Conservation (phyloP, 2,888 invertebrate species). For the Tipula helvola region DNA sequence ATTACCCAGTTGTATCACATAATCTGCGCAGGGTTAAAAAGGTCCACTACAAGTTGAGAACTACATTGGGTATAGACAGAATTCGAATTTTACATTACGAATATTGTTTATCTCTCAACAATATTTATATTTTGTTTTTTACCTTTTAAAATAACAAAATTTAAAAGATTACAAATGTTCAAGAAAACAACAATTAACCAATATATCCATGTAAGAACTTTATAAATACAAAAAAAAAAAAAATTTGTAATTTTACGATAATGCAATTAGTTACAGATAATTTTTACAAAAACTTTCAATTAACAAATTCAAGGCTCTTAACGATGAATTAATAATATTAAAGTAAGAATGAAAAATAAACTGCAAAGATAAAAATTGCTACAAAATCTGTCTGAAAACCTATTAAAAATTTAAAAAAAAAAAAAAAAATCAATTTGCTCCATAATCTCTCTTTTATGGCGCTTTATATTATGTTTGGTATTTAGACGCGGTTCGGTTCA, state of each 20-base stretch:
- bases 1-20: not conserved
- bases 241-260: not conserved
- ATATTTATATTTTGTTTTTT: not conserved
- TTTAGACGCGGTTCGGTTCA: not conserved
- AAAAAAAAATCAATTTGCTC: not conserved
- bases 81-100: not conserved
- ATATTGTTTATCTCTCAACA: not conserved
- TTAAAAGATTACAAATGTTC: not conserved
- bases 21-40: not conserved
- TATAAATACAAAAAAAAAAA: not conserved
- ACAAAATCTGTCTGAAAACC: not conserved
- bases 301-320: not conserved
- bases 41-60: not conserved
- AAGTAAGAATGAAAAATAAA: too few species aligned
- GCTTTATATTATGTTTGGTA: not conserved
- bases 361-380: not conserved
- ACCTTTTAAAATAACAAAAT: not conserved
- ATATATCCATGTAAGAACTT: not conserved
- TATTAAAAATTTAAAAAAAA: not conserved
- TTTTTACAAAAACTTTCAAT: not conserved
- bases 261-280: slow-evolving; percentile 4
- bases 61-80: not conserved
- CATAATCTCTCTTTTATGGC: not conserved
- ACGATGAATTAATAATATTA: slow-evolving; percentile 4
- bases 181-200: not conserved